These are phyloP conservation scores for Mola mola DNA, from an alignment of 2,113 vertebrate genomes.

Conservation along the genomic window DNA sequence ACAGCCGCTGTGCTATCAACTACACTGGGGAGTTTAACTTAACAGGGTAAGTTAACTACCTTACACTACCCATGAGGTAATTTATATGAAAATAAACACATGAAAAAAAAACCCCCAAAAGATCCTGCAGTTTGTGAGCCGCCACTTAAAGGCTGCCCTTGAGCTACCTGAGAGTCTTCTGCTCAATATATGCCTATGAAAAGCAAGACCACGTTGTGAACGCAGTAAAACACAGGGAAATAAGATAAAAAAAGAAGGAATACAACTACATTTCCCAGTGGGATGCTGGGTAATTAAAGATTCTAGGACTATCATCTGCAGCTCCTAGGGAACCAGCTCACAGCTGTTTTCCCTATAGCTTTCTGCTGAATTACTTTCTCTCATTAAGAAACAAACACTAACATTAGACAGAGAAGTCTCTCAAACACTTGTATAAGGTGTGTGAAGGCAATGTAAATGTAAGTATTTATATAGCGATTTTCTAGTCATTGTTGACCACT, in stretches of 20 bases:
- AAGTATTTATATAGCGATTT: too few species aligned
- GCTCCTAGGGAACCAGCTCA: slow-evolving; percentile 39
- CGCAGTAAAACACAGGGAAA: slow-evolving; percentile 23
- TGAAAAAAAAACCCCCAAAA: slow-evolving; percentile 2
- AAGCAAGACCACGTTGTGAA: slow-evolving; percentile 23
- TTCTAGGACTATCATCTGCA: slow-evolving; percentile 41
- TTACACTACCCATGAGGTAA: slow-evolving; percentile 37
- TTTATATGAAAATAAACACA: background rate
- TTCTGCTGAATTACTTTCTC: too few species aligned
- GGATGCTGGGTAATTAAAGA: slow-evolving; percentile 64
- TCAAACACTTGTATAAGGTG: slow-evolving; percentile 10
- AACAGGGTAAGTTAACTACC: slow-evolving; percentile 46
- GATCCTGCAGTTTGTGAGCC: slow-evolving; percentile 9
- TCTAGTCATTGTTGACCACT: too few species aligned
- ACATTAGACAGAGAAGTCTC: slow-evolving; percentile 2
- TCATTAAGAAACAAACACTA: slow-evolving; percentile 15
- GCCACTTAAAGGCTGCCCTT: slow-evolving; percentile 13
- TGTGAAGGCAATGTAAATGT: too few species aligned
- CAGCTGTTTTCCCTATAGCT: slow-evolving; percentile 56
- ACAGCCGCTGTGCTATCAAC: slow-evolving; percentile 31
- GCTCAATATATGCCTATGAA: slow-evolving; percentile 23
- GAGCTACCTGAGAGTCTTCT: slow-evolving; percentile 28
- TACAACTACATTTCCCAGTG: slow-evolving; percentile 52
- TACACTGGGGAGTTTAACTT: slow-evolving; percentile 12
- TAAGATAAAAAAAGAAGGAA: slow-evolving; percentile 34